These are phyloP conservation scores for Eidolon dupreanum DNA, from an alignment of 2,797 vertebrate genomes.

Conservation along the genomic window DNA sequence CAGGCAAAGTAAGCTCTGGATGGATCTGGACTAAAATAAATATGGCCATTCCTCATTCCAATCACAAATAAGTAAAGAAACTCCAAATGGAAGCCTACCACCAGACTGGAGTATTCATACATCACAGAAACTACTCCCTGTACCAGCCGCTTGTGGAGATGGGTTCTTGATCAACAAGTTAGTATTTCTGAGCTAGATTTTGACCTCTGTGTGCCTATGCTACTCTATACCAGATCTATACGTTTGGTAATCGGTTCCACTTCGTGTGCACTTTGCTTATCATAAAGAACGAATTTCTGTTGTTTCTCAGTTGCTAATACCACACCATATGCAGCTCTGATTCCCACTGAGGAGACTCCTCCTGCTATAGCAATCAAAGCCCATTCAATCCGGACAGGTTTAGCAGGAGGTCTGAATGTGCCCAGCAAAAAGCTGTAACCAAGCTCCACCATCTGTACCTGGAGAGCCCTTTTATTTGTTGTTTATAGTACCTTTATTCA, in stretches of 20 bases:
- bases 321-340: conserved; percentile 94
- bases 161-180: no score
- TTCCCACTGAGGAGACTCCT: neutral
- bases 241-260: conserved; percentile 96
- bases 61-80: no score
- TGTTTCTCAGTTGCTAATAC: conserved; percentile 97
- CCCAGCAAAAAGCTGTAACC: neutral
- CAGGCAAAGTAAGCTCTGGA: no score
- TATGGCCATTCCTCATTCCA: no score
- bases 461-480: neutral
- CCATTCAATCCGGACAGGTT: neutral
- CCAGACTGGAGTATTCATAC: no score
- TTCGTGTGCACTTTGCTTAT: conserved; percentile 97
- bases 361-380: neutral
- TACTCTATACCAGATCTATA: conserved; percentile 96
- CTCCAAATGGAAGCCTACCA: no score
- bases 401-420: neutral
- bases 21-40: no score
- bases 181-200: no score
- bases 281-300: conserved; percentile 95
- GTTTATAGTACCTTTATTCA: neutral
- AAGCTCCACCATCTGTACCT: neutral
- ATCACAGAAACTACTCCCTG: no score
- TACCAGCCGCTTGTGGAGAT: no score
- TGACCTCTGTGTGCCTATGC: conserved; percentile 87